These are phyloP conservation scores for Stenodera caucasica DNA, from an alignment of 2,888 invertebrate species.

Conservation along the genomic window DNA sequence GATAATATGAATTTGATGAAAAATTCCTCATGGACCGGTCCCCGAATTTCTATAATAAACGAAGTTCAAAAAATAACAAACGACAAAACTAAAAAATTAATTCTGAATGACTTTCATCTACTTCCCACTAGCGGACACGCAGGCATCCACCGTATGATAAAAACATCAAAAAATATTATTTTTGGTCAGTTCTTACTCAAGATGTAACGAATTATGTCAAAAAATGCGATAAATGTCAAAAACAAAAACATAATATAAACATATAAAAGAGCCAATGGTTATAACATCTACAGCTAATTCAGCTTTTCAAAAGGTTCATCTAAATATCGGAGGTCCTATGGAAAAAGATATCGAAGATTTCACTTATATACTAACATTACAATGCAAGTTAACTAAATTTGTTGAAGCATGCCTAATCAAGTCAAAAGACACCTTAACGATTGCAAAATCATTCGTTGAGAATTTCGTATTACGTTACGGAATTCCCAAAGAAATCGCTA, in stretches of 20 bases:
- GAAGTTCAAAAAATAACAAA: background rate
- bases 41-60: background rate
- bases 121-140: conserved; percentile 7
- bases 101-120: conserved; percentile 3
- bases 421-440: conserved; percentile 20
- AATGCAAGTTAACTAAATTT: conserved; percentile 29
- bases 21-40: too few relatives aligned
- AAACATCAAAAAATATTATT: conserved; percentile 9
- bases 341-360: conserved; percentile 15
- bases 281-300: conserved; percentile 25
- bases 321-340: too few relatives aligned
- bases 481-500: conserved; percentile 24
- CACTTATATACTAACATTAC: conserved; percentile 23
- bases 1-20: too few relatives aligned
- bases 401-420: conserved; percentile 24
- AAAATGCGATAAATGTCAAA: background rate
- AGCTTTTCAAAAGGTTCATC: too few relatives aligned
- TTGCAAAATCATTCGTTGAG: conserved; percentile 25
- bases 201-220: background rate
- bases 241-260: too few relatives aligned
- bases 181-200: background rate
- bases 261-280: conserved; percentile 15
- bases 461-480: conserved; percentile 33
- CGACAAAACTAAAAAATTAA: conserved; percentile 5
- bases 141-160: background rate